phyloP scores from a whole-genome alignment of 2,113 vertebrate genomes.

The Scomber scombrus region DNA sequence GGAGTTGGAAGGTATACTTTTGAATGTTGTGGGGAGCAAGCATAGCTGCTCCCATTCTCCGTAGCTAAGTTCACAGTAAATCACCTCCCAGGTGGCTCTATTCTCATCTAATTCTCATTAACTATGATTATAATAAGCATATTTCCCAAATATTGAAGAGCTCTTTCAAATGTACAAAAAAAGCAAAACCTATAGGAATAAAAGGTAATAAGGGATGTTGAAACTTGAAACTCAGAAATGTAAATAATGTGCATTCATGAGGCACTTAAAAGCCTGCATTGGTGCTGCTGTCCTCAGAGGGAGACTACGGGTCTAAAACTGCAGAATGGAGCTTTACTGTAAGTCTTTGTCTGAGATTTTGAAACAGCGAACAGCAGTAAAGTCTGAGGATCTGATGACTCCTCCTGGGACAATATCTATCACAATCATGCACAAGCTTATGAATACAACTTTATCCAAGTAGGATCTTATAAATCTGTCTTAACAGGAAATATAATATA shows the following conservation, averaged over 20 bases:
- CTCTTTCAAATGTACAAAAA: background rate
- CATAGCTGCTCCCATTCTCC: background rate
- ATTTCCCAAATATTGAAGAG: background rate
- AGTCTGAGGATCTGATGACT: background rate
- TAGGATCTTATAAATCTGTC: background rate
- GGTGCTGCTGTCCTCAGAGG: too few relatives aligned
- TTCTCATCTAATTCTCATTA: background rate
- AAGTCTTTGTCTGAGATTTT: conserved; percentile 18
- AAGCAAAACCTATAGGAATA: background rate
- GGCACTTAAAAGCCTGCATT: background rate
- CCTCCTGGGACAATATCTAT: background rate
- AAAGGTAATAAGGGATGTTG: background rate
- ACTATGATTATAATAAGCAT: too few relatives aligned
- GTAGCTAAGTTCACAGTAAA: background rate
- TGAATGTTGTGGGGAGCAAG: background rate
- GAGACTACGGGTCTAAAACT: background rate
- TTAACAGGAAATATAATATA: background rate
- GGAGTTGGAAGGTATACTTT: background rate
- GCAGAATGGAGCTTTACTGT: background rate
- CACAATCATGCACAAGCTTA: background rate
- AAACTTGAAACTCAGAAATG: background rate
- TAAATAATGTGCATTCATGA: background rate
- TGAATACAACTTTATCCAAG: background rate
- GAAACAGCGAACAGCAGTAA: background rate
- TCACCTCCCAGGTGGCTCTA: background rate